These are phyloP conservation scores for Sorex maritimensis DNA, from an alignment of 2,797 vertebrate genomes.

Conservation along the genomic window DNA sequence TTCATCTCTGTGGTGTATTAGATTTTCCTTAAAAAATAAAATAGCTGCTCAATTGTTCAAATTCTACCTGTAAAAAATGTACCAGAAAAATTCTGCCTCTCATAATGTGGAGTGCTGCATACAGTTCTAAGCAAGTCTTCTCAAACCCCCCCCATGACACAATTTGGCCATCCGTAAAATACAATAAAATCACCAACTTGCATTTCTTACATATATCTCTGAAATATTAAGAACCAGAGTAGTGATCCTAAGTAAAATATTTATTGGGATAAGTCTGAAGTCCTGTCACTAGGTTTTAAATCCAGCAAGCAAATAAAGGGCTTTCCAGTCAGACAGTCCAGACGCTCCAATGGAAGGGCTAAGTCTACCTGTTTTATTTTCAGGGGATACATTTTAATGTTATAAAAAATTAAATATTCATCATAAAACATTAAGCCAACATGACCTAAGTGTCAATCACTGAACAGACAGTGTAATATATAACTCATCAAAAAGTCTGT, in stretches of 20 bases:
- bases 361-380: no score
- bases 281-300: neutral
- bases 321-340: constrained; percentile 2
- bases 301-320: neutral
- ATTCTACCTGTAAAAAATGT: neutral
- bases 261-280: neutral
- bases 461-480: neutral
- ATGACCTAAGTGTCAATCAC: neutral
- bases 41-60: neutral
- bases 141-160: constrained; percentile 43
- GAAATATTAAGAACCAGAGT: constrained; percentile 29
- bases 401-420: neutral
- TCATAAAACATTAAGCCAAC: neutral
- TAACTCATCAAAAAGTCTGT: neutral
- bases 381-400: neutral
- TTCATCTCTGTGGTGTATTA: neutral
- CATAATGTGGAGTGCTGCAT: constrained; percentile 16
- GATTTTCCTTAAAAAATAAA: neutral
- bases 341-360: neutral
- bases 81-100: neutral
- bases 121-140: constrained; percentile 46
- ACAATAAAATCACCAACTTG: constrained; percentile 29
- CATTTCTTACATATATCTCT: neutral
- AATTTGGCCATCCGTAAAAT: constrained; percentile 57
- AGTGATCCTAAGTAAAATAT: neutral